Evolutionary conservation across 2,888 invertebrate genomes (phyloP), one percentile per base, ranked within the genome.

Genomic region (Volucella bombylans): DNA sequence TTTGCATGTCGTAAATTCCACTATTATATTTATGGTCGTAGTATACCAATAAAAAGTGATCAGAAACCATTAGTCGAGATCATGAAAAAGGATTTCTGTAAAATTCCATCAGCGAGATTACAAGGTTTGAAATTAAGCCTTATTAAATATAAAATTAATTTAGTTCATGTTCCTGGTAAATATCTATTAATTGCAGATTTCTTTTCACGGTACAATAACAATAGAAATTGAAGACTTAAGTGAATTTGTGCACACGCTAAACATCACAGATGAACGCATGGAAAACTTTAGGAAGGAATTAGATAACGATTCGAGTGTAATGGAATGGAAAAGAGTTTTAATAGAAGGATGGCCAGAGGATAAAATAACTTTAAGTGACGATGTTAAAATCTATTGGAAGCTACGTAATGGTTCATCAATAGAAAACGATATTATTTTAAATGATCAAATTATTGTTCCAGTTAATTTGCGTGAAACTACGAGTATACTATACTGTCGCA

Each of bases 41-140:
- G 23, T 23, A 23, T 23, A 2, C 1, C 23, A 23, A 23, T 23
- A 23, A 69, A 88, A 64, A 90, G 88, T 62, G 89, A 90, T 87
- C 89, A 90, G 72, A 90, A 89, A 68, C 89, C 89, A 8, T 61
- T 90, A 11, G 87, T 89, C 12, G 76, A 78, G 38, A 87, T 90
- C 52, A 86, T 89, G 73, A 89, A 88, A 78, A 89, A 88, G 79
- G 47, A 72, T 31, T 67, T 88, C 45, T 87, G 88, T 73, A 88
- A 89, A 62, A 87, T 87, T 23, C 87, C 88, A 11, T 87, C 86
- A 4, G 45, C 88, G 10, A 83, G 88, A 77, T 73, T 89, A 10
- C 89, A 89, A 82, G 79, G 88, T 76, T 79, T 89, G 80, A 87
- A 87, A 82, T 61, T 89, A 38, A 87, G 85, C 67, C 78, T 89